Conservation (phyloP, 2,113 vertebrate species). For the Benitochromis conjunctus region DNA sequence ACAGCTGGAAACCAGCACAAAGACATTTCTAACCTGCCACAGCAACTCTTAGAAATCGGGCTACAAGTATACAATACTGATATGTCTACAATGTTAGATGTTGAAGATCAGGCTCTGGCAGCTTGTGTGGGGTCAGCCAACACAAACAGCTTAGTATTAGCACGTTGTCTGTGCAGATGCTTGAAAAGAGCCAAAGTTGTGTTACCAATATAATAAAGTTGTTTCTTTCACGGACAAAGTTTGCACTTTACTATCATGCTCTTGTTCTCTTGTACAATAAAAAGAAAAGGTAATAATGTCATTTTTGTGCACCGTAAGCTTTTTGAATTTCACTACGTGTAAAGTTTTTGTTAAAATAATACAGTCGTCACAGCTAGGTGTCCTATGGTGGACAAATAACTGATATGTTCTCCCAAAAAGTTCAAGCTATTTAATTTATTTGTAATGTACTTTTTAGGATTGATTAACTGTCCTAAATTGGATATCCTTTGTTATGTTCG, state of each 20-base stretch:
- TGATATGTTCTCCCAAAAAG: background rate
- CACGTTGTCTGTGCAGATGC: background rate
- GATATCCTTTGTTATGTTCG: too few species aligned
- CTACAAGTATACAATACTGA: background rate
- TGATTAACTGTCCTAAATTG: too few species aligned
- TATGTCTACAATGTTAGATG: background rate
- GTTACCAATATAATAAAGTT: background rate
- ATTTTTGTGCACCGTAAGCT: background rate
- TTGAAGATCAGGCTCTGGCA: background rate
- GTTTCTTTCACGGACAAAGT: background rate
- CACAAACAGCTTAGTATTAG: background rate
- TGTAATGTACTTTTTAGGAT: too few species aligned
- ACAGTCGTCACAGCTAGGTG: background rate
- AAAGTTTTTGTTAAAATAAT: background rate
- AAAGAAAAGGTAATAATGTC: background rate
- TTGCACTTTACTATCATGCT: background rate
- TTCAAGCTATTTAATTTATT: background rate
- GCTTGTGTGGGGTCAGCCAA: background rate
- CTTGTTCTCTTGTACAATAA: background rate
- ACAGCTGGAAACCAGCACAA: background rate
- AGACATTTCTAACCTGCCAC: background rate
- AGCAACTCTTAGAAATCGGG: background rate
- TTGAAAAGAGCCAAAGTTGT: background rate
- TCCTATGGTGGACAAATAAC: background rate
- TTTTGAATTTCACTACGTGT: background rate